Conservation (phyloP, 1,140 invertebrate species). For the Papilio helenus region DNA sequence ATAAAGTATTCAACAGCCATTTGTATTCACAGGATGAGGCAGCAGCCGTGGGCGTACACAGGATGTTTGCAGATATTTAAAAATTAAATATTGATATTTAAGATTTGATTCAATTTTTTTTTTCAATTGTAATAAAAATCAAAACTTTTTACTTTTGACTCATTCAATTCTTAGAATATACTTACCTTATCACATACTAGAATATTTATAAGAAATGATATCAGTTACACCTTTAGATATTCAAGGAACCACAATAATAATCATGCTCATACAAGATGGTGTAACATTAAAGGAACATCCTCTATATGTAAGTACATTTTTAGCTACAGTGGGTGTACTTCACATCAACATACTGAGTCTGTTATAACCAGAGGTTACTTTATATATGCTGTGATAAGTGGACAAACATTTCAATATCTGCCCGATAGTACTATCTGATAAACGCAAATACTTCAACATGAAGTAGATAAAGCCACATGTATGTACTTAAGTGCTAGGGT, state of each 20-base stretch:
- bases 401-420: constrained; percentile 6
- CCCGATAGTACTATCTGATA: constrained; percentile 1
- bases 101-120: neutral
- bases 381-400: neutral
- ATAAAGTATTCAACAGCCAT: neutral
- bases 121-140: neutral
- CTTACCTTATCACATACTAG: neutral
- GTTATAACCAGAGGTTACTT: neutral
- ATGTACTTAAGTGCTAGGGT: neutral
- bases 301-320: neutral
- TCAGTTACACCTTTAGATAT: neutral
- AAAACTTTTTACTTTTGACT: neutral
- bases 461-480: neutral
- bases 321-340: neutral
- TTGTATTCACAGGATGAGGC: neutral
- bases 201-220: neutral
- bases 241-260: neutral
- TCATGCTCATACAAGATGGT: neutral
- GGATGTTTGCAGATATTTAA: neutral
- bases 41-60: neutral
- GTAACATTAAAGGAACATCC: neutral
- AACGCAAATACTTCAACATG: constrained; percentile 13
- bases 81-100: neutral
- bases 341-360: neutral
- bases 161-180: neutral